Conservation (phyloP, 2,888 invertebrate genomes). For the Eumacrocentrus americanus region DNA sequence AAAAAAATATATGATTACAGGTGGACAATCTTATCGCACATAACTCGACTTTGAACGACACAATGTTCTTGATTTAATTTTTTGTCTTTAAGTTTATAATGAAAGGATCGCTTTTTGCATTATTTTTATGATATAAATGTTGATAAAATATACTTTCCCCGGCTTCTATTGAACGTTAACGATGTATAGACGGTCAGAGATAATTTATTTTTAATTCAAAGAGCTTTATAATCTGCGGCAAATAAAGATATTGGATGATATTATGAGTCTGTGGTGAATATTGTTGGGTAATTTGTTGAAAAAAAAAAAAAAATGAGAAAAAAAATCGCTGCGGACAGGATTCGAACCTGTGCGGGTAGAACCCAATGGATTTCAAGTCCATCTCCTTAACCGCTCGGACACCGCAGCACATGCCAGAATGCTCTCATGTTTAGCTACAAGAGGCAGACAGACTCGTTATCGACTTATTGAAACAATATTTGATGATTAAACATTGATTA, state of each 20-base stretch:
- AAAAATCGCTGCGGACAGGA: slow-evolving; percentile 60
- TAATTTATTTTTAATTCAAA: no score
- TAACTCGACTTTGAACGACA: no score
- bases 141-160: no score
- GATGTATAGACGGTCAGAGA: no score
- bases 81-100: no score
- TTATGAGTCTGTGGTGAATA: not conserved
- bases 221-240: no score
- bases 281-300: not conserved
- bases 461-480: not conserved
- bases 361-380: slow-evolving; percentile 62
- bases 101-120: no score
- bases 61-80: no score
- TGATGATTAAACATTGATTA: not conserved
- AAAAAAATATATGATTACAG: no score
- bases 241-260: not conserved
- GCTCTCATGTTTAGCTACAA: not conserved
- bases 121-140: no score
- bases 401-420: slow-evolving; percentile 51
- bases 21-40: no score
- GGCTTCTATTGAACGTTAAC: no score
- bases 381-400: slow-evolving; percentile 62
- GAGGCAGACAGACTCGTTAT: not conserved
- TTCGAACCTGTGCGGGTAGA: slow-evolving; percentile 62
- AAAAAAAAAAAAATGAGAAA: slow-evolving; percentile 40